These are phyloP conservation scores for Melanotaenia parkinsoni DNA, from an alignment of 2,797 vertebrate species.

Conservation along the genomic window DNA sequence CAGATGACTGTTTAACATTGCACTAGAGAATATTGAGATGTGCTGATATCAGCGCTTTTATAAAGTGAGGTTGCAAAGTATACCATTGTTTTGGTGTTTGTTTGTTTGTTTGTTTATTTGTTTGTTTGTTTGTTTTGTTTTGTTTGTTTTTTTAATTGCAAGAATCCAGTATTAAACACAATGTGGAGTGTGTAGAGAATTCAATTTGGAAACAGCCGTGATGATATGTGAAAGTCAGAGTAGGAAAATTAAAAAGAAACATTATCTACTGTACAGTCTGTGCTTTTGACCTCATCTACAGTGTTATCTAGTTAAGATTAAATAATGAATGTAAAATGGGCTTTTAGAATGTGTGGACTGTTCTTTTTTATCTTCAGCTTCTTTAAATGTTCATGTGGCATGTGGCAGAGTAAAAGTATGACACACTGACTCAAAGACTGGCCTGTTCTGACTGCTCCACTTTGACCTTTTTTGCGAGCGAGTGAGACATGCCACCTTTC, in stretches of 20 bases:
- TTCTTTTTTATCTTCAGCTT: conserved; percentile 19
- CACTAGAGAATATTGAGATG: conserved; percentile 22
- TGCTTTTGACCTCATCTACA: not conserved
- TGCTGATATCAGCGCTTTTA: conserved; percentile 8
- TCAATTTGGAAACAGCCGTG: not conserved
- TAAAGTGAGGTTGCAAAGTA: conserved; percentile 2
- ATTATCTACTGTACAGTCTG: not conserved
- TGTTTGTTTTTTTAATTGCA: not conserved
- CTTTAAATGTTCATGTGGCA: conserved; percentile 27
- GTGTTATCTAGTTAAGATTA: not conserved
- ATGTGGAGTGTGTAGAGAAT: not conserved
- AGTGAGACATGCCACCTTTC: conserved; percentile 74
- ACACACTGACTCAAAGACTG: conserved; percentile 43
- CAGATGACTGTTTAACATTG: conserved; percentile 39
- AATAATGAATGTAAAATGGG: not conserved
- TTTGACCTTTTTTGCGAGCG: conserved; percentile 71
- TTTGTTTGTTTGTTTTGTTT: not conserved
- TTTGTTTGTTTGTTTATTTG: not conserved
- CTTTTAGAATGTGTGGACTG: not conserved
- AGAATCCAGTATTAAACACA: not conserved
- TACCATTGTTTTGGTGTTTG: not conserved
- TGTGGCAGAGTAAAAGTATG: conserved; percentile 28
- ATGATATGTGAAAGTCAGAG: not conserved
- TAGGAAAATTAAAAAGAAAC: conserved; percentile 5
- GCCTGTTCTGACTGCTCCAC: conserved; percentile 58